Evolutionary conservation across 2,797 vertebrate species (phyloP).

Genomic region (Acipenser oxyrinchus): DNA sequence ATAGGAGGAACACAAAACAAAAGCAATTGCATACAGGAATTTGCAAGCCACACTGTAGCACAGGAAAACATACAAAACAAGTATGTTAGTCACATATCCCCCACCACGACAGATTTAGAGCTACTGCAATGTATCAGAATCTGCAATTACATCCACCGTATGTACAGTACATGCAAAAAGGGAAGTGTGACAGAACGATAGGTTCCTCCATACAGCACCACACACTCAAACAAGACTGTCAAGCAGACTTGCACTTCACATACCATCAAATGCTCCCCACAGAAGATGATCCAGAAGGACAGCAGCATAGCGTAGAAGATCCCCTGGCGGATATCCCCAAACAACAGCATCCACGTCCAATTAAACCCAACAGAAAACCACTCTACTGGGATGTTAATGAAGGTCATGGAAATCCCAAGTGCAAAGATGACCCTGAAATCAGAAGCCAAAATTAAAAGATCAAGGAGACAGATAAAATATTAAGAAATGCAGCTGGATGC

Average conservation of each 20-base stretch:
- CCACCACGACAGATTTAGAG: too few relatives aligned
- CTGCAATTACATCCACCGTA: too few relatives aligned
- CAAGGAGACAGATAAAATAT: not conserved
- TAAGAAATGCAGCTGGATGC: not conserved
- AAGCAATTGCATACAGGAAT: not conserved
- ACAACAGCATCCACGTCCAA: slow-evolving; percentile 98
- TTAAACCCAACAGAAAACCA: slow-evolving; percentile 96
- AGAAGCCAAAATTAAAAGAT: not conserved
- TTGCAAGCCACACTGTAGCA: too few relatives aligned
- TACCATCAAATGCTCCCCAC: slow-evolving; percentile 98
- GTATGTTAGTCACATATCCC: too few relatives aligned
- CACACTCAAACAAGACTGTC: too few relatives aligned
- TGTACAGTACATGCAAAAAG: too few relatives aligned
- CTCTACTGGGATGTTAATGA: slow-evolving; percentile 95
- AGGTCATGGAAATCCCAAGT: slow-evolving; percentile 94
- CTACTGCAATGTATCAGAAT: too few relatives aligned
- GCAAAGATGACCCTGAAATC: slow-evolving; percentile 82
- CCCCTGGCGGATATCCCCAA: slow-evolving; percentile 92
- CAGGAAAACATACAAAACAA: not conserved
- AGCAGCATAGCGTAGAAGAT: slow-evolving; percentile 96
- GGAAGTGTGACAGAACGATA: too few relatives aligned
- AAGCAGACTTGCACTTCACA: slow-evolving; percentile 15
- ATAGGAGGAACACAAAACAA: not conserved
- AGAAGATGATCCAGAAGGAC: slow-evolving; percentile 98
- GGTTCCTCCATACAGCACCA: too few relatives aligned